phyloP scores from a whole-genome alignment of 2,113 vertebrate genomes.

The Pseudopodoces humilis region DNA sequence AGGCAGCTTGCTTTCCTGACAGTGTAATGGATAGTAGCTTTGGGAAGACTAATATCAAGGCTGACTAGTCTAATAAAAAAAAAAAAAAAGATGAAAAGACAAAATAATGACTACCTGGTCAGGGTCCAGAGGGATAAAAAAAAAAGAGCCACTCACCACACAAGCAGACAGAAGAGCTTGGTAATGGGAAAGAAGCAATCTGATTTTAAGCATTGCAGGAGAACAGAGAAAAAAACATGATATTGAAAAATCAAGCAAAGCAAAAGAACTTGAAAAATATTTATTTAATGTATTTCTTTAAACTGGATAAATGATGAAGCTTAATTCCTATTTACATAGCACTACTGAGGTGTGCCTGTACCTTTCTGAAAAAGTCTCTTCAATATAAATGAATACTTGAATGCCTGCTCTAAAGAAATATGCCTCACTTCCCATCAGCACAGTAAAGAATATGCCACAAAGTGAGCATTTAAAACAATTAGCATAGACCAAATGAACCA shows the following conservation, averaged over 20 bases:
- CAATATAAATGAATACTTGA: constrained; percentile 16
- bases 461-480: constrained; percentile 69
- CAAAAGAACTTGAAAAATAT: constrained; percentile 2
- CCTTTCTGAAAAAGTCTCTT: constrained; percentile 26
- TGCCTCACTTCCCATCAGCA: constrained; percentile 34
- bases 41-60: constrained; percentile 63
- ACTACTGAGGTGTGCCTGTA: neutral
- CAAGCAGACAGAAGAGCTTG: constrained; percentile 32
- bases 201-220: constrained; percentile 32
- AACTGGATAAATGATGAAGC: constrained; percentile 15
- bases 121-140: constrained; percentile 47
- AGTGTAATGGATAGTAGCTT: constrained; percentile 78
- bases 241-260: neutral
- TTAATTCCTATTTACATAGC: constrained; percentile 37
- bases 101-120: constrained; percentile 63
- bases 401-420: constrained; percentile 26
- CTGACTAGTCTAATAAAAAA: constrained; percentile 64
- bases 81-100: constrained; percentile 58
- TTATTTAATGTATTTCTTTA: constrained; percentile 23
- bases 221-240: neutral
- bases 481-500: constrained; percentile 57
- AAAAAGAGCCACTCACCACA: constrained; percentile 38
- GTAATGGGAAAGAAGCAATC: constrained; percentile 35
- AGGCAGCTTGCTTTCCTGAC: constrained; percentile 71
- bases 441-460: constrained; percentile 39